A percentile compares a stretch with the other conserved stretches of the same genome.
These are phyloP conservation scores for Papilio polyxenes DNA, from an alignment of 1,140 invertebrate species.

Conservation along the genomic window DNA sequence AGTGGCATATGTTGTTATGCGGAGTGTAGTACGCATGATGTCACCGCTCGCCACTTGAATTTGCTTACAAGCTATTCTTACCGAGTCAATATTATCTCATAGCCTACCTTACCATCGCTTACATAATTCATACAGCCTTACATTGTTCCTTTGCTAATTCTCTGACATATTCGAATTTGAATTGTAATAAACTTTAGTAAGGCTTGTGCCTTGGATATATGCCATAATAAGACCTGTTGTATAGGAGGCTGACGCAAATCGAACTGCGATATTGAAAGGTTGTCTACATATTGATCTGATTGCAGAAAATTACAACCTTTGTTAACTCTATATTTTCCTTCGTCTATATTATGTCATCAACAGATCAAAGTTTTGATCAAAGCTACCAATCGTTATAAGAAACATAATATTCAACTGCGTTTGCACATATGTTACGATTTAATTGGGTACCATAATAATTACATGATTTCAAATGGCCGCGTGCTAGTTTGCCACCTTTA, in stretches of 20 bases:
- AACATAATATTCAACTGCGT: no score
- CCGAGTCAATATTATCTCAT: constrained; percentile 50
- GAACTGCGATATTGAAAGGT: neutral
- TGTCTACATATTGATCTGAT: neutral
- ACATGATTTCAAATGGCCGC: no score
- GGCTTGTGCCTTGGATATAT: neutral
- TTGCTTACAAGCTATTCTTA: constrained; percentile 43
- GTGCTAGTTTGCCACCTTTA: no score
- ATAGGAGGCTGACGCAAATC: no score
- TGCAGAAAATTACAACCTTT: neutral
- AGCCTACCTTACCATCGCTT: constrained; percentile 41
- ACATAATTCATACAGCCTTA: constrained; percentile 37
- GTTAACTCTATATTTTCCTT: no score
- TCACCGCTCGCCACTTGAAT: constrained; percentile 41
- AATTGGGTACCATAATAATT: no score
- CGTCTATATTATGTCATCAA: no score
- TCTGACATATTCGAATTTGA: neutral
- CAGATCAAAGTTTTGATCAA: no score
- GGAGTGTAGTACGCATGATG: constrained; percentile 39
- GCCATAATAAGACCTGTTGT: neutral
- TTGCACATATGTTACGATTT: no score
- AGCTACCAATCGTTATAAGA: no score
- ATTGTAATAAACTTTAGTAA: neutral
- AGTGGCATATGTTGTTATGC: neutral
- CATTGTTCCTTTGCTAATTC: constrained; percentile 8